Conservation (phyloP, 2,888 invertebrate species). For the Leucoptera coffeella region DNA sequence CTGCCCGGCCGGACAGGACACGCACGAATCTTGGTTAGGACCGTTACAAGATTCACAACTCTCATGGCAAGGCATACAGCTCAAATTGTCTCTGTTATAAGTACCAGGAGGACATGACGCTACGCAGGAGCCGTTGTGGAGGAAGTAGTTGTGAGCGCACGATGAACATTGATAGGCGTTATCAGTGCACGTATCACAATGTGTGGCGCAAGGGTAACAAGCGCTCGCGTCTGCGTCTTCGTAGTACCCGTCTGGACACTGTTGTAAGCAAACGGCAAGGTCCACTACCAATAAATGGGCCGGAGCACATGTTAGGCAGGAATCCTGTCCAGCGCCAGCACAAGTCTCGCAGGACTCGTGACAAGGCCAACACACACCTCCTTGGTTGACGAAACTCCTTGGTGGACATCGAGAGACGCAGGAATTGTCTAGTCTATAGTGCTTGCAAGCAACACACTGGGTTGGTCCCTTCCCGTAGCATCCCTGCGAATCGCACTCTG, state of each 20-base stretch:
- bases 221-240: conserved; percentile 72
- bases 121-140: conserved; percentile 78
- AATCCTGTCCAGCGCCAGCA: conserved; percentile 80
- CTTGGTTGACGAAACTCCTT: conserved; percentile 75
- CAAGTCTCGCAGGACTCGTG: conserved; percentile 87
- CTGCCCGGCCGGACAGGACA: conserved; percentile 68
- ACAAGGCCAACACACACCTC: conserved; percentile 78
- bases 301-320: conserved; percentile 78
- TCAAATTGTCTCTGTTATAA: conserved; percentile 81
- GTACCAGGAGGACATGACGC: conserved; percentile 79
- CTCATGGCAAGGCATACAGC: conserved; percentile 71
- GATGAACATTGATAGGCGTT: conserved; percentile 80
- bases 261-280: conserved; percentile 78
- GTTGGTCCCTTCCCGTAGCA: conserved; percentile 81
- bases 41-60: conserved; percentile 78
- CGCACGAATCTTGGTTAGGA: conserved; percentile 70
- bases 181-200: conserved; percentile 81
- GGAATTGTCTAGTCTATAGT: conserved; percentile 76
- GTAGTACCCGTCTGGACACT: conserved; percentile 84
- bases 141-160: conserved; percentile 81
- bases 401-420: conserved; percentile 82
- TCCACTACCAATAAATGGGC: conserved; percentile 78
- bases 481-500: conserved; percentile 70
- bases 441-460: conserved; percentile 78
- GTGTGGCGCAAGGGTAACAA: conserved; percentile 81